phyloP scores from a whole-genome alignment of 2,888 invertebrate genomes.

The Alloplasta piceator region DNA sequence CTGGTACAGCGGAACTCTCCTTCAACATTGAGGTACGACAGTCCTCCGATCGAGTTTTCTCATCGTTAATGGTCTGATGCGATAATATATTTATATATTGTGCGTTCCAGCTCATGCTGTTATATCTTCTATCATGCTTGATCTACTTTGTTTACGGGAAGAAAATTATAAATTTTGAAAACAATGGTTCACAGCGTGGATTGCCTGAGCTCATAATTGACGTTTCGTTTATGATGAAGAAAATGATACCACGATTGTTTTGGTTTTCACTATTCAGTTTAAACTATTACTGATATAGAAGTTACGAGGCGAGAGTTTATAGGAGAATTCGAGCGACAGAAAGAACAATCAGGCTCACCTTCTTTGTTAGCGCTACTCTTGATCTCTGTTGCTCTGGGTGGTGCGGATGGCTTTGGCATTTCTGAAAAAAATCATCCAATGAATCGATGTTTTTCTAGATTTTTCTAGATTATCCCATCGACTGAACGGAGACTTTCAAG shows the following conservation, averaged over 20 bases:
- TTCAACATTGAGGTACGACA: too few relatives aligned
- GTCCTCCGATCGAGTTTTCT: too few relatives aligned
- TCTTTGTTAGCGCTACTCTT: slow-evolving; percentile 91
- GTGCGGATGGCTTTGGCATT: slow-evolving; percentile 94
- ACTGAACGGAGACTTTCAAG: background rate
- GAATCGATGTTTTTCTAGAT: slow-evolving; percentile 2
- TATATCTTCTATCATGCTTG: too few relatives aligned
- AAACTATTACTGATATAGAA: slow-evolving; percentile 11
- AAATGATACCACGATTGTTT: slow-evolving; percentile 2
- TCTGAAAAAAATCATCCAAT: slow-evolving; percentile 85
- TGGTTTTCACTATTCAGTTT: background rate
- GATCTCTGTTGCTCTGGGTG: slow-evolving; percentile 92
- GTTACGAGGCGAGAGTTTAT: slow-evolving; percentile 5
- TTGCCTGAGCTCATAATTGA: too few relatives aligned
- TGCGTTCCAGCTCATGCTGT: too few relatives aligned
- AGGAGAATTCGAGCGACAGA: background rate
- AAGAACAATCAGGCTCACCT: slow-evolving; percentile 84
- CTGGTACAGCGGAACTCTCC: background rate
- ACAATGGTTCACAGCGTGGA: too few relatives aligned
- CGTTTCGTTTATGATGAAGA: too few relatives aligned
- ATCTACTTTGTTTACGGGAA: too few relatives aligned
- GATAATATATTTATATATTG: too few relatives aligned
- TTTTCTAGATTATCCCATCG: background rate
- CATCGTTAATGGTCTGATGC: too few relatives aligned
- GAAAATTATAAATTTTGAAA: too few relatives aligned